Evolutionary conservation across 2,797 vertebrate genomes (phyloP).

Genomic region (Anomalospiza imberbis): DNA sequence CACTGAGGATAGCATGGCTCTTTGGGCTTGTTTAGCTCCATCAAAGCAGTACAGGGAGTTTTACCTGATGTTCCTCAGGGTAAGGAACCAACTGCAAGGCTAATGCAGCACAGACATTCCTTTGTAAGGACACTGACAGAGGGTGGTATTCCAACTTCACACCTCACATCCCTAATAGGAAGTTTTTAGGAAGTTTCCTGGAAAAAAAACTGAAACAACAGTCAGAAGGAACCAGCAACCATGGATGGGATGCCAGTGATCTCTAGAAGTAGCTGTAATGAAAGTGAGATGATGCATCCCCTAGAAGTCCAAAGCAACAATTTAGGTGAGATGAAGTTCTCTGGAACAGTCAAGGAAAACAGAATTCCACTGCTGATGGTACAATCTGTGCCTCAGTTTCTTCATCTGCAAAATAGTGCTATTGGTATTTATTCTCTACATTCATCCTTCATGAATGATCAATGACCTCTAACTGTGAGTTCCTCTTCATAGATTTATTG

Average conservation of each 20-base stretch:
- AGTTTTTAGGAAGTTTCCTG: not conserved
- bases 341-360: not conserved
- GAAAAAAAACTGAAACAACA: not conserved
- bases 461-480: not conserved
- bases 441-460: not conserved
- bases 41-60: not conserved
- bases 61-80: not conserved
- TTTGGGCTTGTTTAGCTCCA: not conserved
- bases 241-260: not conserved
- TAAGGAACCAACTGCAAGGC: not conserved
- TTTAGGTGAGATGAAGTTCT: not conserved
- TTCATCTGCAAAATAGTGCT: not conserved
- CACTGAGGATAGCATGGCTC: accelerated
- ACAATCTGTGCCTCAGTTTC: not conserved
- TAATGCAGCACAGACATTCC: not conserved
- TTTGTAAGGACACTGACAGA: not conserved
- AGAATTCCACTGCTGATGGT: not conserved
- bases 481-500: not conserved
- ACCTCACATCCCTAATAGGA: not conserved
- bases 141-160: not conserved
- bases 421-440: not conserved
- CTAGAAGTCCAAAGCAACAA: not conserved
- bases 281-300: not conserved
- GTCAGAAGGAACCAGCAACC: not conserved
- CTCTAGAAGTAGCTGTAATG: not conserved